Base-by-base conservation (phyloP, 2,113 vertebrate genomes). In the Condylura cristata region DNA sequence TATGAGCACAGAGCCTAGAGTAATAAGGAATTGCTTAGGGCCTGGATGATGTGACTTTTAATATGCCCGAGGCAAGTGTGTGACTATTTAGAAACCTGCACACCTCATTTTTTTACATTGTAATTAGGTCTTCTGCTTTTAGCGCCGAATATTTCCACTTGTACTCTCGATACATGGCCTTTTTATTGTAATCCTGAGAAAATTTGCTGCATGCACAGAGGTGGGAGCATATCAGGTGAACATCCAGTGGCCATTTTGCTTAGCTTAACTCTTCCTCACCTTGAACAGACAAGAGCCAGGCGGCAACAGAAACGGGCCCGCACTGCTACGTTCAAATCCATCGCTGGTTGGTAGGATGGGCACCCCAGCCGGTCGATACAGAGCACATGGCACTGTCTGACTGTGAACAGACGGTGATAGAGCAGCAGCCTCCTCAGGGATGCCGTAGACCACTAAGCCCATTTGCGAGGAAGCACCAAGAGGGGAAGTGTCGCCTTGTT, bases 1-100 rank as follows among this genome's bases (percentile, higher is more conserved):
- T 93, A 92, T 97, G 95, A 94, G 79, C 88, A 87, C 75, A 86
- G 92, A 95, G 82, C 96, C 83, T 93, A 78, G 85, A 97, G 95
- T 94, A 95, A 95, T 95, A 94, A 81, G 84, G 93, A 96, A 93
- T 51, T 94, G 93, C 86, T 95, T 96, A 89, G 71, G 75, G 94
- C 46, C 93, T 89, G 14, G 92, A 95, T 86, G 79, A 90, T 95
- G 71, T 83, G 83, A 95, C 89, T 95, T 93, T 97, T 92, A 96
- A 97, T 84, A 89, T 90, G 58, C 86, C 95, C 60, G 34, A 75
- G 60, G 95, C 95, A 94, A 93, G 76, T 95, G 32, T 96, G 39
- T 90, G 90, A 90, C 88, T 95, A 70, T 86, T 96, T 75, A 95
- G 79, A 79, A 96, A 80, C 12, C 32, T 63, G 51, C 30, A 18